Base-by-base conservation (phyloP, 1,140 invertebrate genomes). In the Hyles euphorbiae region DNA sequence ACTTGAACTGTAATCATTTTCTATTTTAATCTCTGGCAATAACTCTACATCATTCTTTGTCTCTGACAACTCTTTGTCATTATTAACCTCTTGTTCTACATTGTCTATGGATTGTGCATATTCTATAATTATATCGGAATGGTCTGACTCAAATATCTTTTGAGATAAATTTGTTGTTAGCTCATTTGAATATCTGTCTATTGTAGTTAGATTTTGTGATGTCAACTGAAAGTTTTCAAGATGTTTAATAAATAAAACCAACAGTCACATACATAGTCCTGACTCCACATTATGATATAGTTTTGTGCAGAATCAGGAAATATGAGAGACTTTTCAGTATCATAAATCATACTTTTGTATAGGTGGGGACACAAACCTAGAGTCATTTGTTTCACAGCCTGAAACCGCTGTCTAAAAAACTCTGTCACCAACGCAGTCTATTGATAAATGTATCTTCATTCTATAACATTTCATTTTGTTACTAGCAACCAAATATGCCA, bases 191-290 rank as follows among this genome's bases (percentile, higher is more conserved):
- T 70, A 43, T 33, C 76, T 45, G 34, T 81, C 68, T 60, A 86
- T 76, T 3, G 62, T 57, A 54, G 75, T 70, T 50, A 86, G 52
- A 12, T 58, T 70, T 33, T 75, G 40, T 50, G 61, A 6, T 34
- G 76, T 78, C 44, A 86, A 36, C 83, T 86, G 83, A 9, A 74
- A 81, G 22, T 22, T 22, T 5, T 12, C 5, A 48, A n/a, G 49
- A 47, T 34, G 60, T 45, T 53, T 45, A 22, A 50, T 36, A 48
- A 45, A n/a, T 45, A 8, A 45, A 8, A 8, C 7, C n/a, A 45
- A 22, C 22, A 22, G 22, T 22, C 22, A 22, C 22, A 22, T 22
- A 22, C 22, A 22, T 22, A 22, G 22, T 22, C 22, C 22, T 2
- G 22, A 22, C 22, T 22, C 22, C 22, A 22, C 22, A 22, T 2